A percentile compares a stretch with the other conserved stretches of the same genome.
Conservation (phyloP, 1,140 invertebrate genomes). For the Drosophila ercepeae region DNA sequence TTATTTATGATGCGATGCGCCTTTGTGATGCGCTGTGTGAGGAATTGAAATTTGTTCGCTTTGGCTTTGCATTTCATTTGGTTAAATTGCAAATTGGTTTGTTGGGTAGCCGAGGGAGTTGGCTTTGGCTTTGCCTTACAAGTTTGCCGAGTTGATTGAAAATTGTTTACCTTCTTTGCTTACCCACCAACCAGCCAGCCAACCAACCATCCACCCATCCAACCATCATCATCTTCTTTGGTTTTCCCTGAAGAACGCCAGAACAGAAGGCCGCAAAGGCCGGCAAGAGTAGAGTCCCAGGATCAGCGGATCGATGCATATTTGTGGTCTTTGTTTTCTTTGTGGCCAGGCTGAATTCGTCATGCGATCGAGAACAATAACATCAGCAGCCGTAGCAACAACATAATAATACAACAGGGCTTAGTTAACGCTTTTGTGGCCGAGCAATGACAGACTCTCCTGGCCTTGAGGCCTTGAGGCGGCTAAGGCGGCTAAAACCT, state of each 20-base stretch:
- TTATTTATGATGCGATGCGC: conserved; percentile 37
- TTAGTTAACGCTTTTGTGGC: conserved; percentile 74
- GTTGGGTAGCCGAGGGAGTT: conserved; percentile 30
- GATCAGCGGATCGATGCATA: conserved; percentile 57
- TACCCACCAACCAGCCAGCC: not conserved
- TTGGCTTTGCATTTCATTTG: conserved; percentile 75
- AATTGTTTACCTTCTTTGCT: conserved; percentile 45
- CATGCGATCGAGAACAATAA: conserved; percentile 57
- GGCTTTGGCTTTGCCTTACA: conserved; percentile 41
- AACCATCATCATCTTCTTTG: conserved; percentile 2
- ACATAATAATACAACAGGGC: conserved; percentile 21
- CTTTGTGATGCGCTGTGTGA: conserved; percentile 15
- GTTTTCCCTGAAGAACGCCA: conserved; percentile 72
- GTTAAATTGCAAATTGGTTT: conserved; percentile 55
- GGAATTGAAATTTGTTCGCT: conserved; percentile 53
- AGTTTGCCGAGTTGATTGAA: conserved; percentile 43
- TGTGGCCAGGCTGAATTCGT: conserved; percentile 58
- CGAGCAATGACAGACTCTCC: conserved; percentile 62
- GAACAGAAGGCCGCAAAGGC: conserved; percentile 36
- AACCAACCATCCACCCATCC: not conserved
- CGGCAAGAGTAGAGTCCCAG: conserved; percentile 39
- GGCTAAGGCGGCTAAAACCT: conserved; percentile 40
- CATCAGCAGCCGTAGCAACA: conserved; percentile 29
- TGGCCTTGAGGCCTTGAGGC: conserved; percentile 78
- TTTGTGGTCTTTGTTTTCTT: conserved; percentile 74